Percentiles rank a stretch among this genome's conserved stretches.
Conservation (phyloP, 53 echinoderm and acorn worm genomes). For the Pentamera pediparva region DNA sequence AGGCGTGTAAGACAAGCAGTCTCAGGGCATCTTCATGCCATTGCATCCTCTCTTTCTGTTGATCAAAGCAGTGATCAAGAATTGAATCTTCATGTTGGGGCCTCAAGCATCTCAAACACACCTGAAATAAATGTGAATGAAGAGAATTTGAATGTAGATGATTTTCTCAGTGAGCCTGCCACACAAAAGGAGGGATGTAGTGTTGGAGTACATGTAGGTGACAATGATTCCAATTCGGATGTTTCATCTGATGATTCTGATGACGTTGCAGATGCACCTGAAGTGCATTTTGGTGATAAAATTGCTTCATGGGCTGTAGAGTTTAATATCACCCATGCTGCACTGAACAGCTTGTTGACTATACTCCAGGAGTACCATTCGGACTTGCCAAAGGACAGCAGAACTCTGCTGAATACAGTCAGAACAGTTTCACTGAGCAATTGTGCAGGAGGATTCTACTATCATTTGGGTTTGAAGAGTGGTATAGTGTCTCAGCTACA, state of each 20-base stretch:
- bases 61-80: too few species aligned
- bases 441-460: conserved; percentile 47
- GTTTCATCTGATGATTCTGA: neutral
- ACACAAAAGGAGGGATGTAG: too few species aligned
- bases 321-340: conserved; percentile 35
- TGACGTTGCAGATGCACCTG: neutral
- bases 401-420: conserved; percentile 38
- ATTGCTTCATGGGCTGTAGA: neutral
- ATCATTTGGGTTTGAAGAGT: conserved; percentile 38
- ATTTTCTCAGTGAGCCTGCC: too few species aligned
- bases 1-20: conserved; percentile 7
- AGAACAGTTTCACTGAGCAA: conserved; percentile 9
- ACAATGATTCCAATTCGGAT: neutral
- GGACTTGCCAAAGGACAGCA: conserved; percentile 44
- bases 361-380: conserved; percentile 34
- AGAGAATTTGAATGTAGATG: too few species aligned
- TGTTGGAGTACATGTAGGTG: too few species aligned
- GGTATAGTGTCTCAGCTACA: neutral
- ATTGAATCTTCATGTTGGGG: too few species aligned
- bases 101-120: too few species aligned
- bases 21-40: neutral
- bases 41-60: too few species aligned
- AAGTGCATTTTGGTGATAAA: neutral
- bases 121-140: too few species aligned
- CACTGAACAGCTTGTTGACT: conserved; percentile 36